Conservation (phyloP, 2,888 invertebrate species). For the Coelogynopora nodosa region DNA sequence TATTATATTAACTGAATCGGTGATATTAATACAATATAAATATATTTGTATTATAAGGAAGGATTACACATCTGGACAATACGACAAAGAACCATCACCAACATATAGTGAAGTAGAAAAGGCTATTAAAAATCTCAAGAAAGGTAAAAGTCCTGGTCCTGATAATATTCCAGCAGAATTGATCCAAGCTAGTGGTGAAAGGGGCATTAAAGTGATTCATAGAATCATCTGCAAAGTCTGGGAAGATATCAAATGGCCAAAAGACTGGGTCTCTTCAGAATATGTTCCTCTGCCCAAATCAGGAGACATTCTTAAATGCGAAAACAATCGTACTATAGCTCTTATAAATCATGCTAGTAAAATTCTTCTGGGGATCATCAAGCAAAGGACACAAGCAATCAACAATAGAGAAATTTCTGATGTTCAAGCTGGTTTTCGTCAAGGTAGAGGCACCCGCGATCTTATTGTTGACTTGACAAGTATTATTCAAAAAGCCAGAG, state of each 20-base stretch:
- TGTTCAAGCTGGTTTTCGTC: not conserved
- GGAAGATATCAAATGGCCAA: not conserved
- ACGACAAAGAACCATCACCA: not conserved
- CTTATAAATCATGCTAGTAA: not conserved
- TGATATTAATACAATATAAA: too few species aligned
- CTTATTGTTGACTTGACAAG: not conserved
- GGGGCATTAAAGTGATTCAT: not conserved
- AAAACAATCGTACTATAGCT: not conserved
- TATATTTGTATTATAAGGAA: too few species aligned
- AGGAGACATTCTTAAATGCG: not conserved
- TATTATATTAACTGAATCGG: too few species aligned
- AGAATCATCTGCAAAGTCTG: not conserved
- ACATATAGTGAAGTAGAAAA: not conserved
- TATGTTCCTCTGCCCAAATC: not conserved
- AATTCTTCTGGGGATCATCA: not conserved
- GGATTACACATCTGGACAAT: not conserved
- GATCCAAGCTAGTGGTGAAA: not conserved
- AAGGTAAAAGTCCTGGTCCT: not conserved
- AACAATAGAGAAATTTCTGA: not conserved
- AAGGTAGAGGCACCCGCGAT: not conserved
- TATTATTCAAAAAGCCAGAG: not conserved
- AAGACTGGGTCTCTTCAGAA: not conserved
- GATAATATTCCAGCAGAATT: slow-evolving; percentile 18
- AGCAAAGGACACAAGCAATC: not conserved
- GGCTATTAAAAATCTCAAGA: not conserved